Base-by-base conservation (phyloP, 2,113 vertebrate species). In the Corythornis cristatus region DNA sequence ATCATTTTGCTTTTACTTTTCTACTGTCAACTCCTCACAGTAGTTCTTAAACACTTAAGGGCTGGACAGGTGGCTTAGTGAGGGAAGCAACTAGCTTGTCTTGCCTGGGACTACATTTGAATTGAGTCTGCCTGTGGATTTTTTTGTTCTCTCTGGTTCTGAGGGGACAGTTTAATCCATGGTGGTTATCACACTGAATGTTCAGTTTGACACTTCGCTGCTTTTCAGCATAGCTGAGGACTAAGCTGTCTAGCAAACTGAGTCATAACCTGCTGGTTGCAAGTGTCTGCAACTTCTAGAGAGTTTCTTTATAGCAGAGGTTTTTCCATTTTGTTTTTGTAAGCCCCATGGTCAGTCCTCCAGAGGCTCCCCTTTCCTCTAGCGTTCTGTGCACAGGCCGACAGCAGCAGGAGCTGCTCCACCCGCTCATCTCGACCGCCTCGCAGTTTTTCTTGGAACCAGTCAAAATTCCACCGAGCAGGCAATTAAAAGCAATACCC, bases 1-100 rank as follows among this genome's bases (percentile, higher is more conserved):
- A 97, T 98, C 92, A 85, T 97, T 98, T 97, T 98, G 93, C 97
- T 97, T 98, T 97, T 97, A 93, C 85, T 96, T 98, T 98, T 97
- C 96, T 98, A 93, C 96, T 97, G 95, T 97, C 95, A 97, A 83
- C 94, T 96, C 95, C 96, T 97, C 95, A 96, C 97, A 95, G 95
- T 96, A 96, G 95, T 92, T 97, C 96, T 96, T 96, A 96, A 96
- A 95, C 78, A 96, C 95, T 86, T 93, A 92, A 96, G 94, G 93
- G 96, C 91, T 97, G 89, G 83, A 64, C 97, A 98, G 96, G 89
- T 96, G 96, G 92, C 92, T 83, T 97, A 97, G 71, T 91, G 89
- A 97, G 95, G 94, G 91, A 95, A 95, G 78, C 92, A 95, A 92
- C 85, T 93, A 96, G 97, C 94, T 95, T 95, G 96, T 96, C 95